Evolutionary conservation across 2,113 vertebrate species (phyloP).

Genomic region (Neotoma lepida): DNA sequence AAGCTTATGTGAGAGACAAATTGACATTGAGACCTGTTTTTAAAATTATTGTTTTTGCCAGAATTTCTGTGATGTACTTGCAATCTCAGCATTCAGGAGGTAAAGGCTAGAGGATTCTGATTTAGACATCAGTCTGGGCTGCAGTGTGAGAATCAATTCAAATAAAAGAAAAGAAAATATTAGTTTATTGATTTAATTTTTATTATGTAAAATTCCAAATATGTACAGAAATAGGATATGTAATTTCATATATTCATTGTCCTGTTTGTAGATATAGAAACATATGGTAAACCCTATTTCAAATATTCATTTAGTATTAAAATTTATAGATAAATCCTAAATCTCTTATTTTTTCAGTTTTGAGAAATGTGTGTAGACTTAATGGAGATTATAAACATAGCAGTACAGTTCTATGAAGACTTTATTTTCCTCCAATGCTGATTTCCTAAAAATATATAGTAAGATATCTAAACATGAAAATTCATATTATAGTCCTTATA

Average conservation of each 20-base stretch:
- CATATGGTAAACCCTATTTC: background rate
- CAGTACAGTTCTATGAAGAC: background rate
- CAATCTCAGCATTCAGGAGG: background rate
- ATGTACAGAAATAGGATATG: constrained; percentile 17
- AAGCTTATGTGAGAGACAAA: background rate
- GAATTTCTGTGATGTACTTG: background rate
- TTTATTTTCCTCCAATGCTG: background rate
- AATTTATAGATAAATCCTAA: background rate
- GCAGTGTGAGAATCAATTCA: background rate
- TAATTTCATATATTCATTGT: background rate
- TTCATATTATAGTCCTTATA: background rate
- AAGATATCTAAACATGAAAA: constrained; percentile 49
- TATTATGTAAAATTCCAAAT: constrained; percentile 28
- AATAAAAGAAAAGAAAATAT: background rate
- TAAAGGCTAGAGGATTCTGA: background rate
- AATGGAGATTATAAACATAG: background rate
- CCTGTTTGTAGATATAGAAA: background rate
- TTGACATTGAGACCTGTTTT: background rate
- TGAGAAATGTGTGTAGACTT: background rate
- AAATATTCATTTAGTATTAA: constrained; percentile 22
- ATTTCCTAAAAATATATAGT: background rate
- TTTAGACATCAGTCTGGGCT: background rate
- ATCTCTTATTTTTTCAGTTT: background rate
- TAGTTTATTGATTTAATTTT: constrained; percentile 17
- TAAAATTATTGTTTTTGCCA: background rate